Base-by-base conservation (phyloP, 2,888 invertebrate genomes). In the Pollenia labialis region DNA sequence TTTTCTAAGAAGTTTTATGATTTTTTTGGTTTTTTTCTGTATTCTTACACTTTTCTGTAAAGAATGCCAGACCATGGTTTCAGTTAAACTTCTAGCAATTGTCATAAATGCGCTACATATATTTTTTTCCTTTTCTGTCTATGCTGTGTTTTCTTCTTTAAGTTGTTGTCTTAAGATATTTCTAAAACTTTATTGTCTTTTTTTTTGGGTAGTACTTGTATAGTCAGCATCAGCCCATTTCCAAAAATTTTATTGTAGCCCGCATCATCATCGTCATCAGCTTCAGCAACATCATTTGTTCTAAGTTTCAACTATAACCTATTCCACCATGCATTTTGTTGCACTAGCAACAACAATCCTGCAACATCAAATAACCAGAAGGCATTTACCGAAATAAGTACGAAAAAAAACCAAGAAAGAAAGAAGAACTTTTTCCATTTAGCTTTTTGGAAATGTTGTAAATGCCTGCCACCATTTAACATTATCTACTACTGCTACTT, bases 281-380 rank as follows among this genome's bases (percentile, higher is more conserved):
- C 68, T 74, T 44, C 81, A 71, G 66, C 64, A 54, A 54, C 79
- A 79, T 86, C 83, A 86, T 83, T 86, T 86, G 86, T 86, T 83
- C 83, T 52, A 80, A 83, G 83, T 80, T 86, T 86, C 74, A 86
- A 86, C 86, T 86, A 79, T 86, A 83, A 75, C 86, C 86, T 83
- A 76, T 71, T 56, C 74, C 74, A 69, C 71, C 69, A 79, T 74
- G 74, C 75, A 82, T 48, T 32, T 82, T 54, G 60, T 16, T 66
- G 84, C 77, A 82, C 69, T 48, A 77, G 42, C 69, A 77, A 44
- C 68, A 79, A 68, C 64, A 81, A 54, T 4, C 52, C 58, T 69
- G 56, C 62, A 79, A 84, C 84, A 81, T 87, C 85, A 81, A 87
- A 83, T 85, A 85, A 77, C 87, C 84, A 85, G 81, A 81, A 87